phyloP scores from a whole-genome alignment of 2,113 vertebrate genomes.

The Xiphophorus hellerii region DNA sequence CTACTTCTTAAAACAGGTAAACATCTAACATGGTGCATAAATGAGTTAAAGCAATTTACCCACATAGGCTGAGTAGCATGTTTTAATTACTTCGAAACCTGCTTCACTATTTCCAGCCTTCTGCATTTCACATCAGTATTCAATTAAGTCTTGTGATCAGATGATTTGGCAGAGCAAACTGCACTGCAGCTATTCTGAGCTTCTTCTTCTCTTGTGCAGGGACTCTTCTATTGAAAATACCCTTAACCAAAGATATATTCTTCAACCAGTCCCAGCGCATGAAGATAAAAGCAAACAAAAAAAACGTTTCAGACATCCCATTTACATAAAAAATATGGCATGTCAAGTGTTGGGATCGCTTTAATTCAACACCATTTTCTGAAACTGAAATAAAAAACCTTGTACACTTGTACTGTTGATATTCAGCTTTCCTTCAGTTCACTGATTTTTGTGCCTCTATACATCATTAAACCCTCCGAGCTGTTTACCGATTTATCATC shows the following conservation, averaged over 20 bases:
- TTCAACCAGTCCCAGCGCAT: background rate
- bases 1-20: conserved; percentile 32
- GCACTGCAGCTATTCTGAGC: conserved; percentile 45
- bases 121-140: conserved; percentile 65
- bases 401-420: background rate
- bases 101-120: conserved; percentile 45
- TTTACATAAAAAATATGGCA: background rate
- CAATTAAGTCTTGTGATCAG: conserved; percentile 62
- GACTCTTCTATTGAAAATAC: conserved; percentile 26
- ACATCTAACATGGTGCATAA: conserved; percentile 32
- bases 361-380: background rate
- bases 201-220: conserved; percentile 10
- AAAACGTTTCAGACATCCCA: background rate
- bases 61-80: conserved; percentile 55
- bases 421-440: conserved; percentile 26
- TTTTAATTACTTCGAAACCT: conserved; percentile 68
- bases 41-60: conserved; percentile 58
- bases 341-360: background rate
- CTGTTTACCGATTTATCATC: conserved; percentile 61
- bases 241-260: background rate
- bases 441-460: conserved; percentile 17
- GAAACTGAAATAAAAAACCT: background rate
- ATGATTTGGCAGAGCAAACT: conserved; percentile 59
- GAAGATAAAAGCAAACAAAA: background rate
- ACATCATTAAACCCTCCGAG: conserved; percentile 42